Percentiles rank a stretch among this genome's conserved stretches.
Evolutionary conservation across 2,113 vertebrate species (phyloP).

Genomic region (Poicephalus gulielmi): DNA sequence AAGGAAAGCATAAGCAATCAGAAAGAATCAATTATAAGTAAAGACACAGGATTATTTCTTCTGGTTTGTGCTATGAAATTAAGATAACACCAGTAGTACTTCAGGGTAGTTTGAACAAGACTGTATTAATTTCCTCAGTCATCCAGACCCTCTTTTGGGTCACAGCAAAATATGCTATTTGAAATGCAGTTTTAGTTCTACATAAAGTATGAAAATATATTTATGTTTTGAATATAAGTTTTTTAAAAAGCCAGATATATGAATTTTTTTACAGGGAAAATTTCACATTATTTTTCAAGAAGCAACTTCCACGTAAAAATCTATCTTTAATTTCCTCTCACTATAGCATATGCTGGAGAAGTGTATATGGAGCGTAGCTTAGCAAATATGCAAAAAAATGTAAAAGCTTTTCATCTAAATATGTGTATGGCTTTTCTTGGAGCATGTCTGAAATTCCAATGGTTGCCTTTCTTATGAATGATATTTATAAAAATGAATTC

Average conservation of each 20-base stretch:
- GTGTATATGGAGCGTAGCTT: neutral
- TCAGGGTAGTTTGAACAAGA: neutral
- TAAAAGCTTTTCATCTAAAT: neutral
- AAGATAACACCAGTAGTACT: neutral
- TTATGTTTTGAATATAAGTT: neutral
- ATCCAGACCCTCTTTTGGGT: neutral
- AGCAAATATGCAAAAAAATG: neutral
- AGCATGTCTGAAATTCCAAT: neutral
- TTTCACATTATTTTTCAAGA: neutral
- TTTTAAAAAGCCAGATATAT: neutral
- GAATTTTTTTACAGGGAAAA: neutral
- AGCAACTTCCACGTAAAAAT: neutral
- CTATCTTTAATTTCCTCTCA: neutral
- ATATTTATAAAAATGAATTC: neutral
- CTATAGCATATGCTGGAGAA: neutral
- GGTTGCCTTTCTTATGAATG: neutral
- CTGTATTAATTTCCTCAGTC: neutral
- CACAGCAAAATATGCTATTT: neutral
- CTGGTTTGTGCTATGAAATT: neutral
- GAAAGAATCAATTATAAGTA: neutral
- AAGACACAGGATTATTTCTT: neutral
- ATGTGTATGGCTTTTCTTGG: neutral
- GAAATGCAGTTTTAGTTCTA: neutral
- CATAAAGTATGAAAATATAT: neutral
- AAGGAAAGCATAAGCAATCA: neutral